Base-by-base conservation (phyloP, 1,140 invertebrate species). In the Dendroctonus ponderosae region DNA sequence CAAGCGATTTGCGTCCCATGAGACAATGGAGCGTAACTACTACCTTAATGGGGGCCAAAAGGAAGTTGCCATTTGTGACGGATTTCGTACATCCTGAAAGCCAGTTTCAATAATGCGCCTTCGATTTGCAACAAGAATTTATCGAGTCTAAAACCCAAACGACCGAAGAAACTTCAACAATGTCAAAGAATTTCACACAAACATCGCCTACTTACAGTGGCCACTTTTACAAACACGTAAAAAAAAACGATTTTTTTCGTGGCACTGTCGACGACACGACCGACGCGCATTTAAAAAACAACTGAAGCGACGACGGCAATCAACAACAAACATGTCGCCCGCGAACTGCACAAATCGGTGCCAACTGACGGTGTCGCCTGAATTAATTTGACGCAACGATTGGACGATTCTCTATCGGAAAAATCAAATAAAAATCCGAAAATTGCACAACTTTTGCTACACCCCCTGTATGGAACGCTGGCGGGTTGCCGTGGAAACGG, bases 41-140 rank as follows among this genome's bases (percentile, higher is more conserved):
- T 48, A 39, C 57, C 57, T 46, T 59, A 59, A 48, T 11, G 46
- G 52, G 59, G 59, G 39, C 7, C 58, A 50, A 62, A 26, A 62
- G 59, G 49, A 62, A 62, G 46, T 41, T 62, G 52, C 59, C 59
- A 62, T 62, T 62, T 62, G 46, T 52, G 59, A 62, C 46, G 59
- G 51, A 62, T 51, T 62, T 49, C 26, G 46, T 42, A 62, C 49
- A 62, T 62, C 59, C 59, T 62, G 46, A 50, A 51, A 5, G 48
- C 15, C 7, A 37, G 52, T 51, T 52, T 40, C 15, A 50, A 62
- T 62, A 39, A 7, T 37, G 52, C 15, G 26, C 44, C 12, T 46
- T 46, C 4, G 44, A 11, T 46, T 46, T 46, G 44, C 12, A 46
- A 46, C 44, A 46, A 14, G 12, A 46, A 9, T 1, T 9, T 46